These are phyloP conservation scores for Temnothorax ravouxi DNA, from an alignment of 2,888 invertebrate genomes.

Conservation along the genomic window DNA sequence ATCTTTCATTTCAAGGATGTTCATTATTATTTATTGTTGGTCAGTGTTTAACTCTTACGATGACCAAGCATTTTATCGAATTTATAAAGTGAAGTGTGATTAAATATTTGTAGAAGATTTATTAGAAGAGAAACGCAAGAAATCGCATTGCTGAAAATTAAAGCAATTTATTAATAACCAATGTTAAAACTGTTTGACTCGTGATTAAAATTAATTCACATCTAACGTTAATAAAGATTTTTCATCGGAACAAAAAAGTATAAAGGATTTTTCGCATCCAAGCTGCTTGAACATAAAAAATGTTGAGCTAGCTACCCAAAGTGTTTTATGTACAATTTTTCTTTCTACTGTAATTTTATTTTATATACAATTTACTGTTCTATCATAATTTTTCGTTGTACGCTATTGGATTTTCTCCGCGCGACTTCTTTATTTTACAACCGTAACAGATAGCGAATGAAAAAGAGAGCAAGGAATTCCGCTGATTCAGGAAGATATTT, in stretches of 20 bases:
- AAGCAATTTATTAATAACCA: neutral
- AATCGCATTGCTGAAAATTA: neutral
- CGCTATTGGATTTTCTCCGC: constrained; percentile 26
- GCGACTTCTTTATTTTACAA: constrained; percentile 9
- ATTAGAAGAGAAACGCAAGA: neutral
- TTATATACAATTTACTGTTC: neutral
- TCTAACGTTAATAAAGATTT: neutral
- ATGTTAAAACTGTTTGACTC: neutral
- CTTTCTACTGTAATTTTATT: neutral
- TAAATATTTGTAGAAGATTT: neutral
- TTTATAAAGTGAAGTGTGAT: constrained; percentile 16
- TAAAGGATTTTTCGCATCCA: neutral
- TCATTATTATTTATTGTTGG: constrained; percentile 58
- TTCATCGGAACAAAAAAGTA: neutral
- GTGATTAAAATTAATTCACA: neutral
- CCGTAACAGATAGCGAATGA: constrained; percentile 26
- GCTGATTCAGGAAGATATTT: constrained; percentile 34
- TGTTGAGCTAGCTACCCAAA: neutral
- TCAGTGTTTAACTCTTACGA: constrained; percentile 47
- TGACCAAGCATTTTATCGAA: constrained; percentile 43
- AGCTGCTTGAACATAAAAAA: neutral
- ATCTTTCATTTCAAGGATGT: neutral
- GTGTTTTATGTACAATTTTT: neutral
- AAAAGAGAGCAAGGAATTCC: constrained; percentile 1
- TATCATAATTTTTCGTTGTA: constrained; percentile 7